Conservation (phyloP, 2,113 vertebrate species). For the Strix aluco region DNA sequence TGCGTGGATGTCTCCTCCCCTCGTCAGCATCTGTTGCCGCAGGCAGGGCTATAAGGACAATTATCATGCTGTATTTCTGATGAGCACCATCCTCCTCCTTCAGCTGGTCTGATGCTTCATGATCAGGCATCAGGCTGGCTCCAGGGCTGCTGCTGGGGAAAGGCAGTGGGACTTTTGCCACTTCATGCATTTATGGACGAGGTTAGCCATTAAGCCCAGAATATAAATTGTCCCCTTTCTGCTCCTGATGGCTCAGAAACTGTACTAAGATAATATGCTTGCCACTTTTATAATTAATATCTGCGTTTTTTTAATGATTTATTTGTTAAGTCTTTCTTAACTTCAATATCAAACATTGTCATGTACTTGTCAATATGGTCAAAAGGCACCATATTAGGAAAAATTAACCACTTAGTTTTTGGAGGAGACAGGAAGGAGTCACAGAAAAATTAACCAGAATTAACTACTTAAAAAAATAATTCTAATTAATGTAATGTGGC, state of each 20-base stretch:
- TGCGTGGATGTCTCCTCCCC: neutral
- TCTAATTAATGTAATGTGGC: neutral
- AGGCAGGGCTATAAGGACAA: neutral
- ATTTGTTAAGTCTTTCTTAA: neutral
- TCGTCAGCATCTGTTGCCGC: neutral
- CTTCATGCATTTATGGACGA: neutral
- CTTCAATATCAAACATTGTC: neutral
- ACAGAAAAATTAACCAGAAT: neutral
- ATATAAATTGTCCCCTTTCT: neutral
- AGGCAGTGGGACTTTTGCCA: neutral
- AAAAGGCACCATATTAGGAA: neutral
- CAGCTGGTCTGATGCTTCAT: neutral
- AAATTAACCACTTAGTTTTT: neutral
- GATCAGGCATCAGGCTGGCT: neutral
- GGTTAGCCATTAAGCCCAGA: neutral
- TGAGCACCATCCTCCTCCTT: neutral
- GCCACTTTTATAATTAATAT: neutral
- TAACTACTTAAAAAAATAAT: neutral
- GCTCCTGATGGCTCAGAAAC: neutral
- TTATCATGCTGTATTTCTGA: accelerated
- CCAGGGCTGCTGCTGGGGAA: neutral
- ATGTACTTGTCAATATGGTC: neutral
- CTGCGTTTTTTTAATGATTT: neutral
- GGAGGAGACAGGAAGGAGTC: neutral
- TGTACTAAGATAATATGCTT: neutral